Conservation (phyloP, 1,140 invertebrate genomes). For the Drosophila auraria region DNA sequence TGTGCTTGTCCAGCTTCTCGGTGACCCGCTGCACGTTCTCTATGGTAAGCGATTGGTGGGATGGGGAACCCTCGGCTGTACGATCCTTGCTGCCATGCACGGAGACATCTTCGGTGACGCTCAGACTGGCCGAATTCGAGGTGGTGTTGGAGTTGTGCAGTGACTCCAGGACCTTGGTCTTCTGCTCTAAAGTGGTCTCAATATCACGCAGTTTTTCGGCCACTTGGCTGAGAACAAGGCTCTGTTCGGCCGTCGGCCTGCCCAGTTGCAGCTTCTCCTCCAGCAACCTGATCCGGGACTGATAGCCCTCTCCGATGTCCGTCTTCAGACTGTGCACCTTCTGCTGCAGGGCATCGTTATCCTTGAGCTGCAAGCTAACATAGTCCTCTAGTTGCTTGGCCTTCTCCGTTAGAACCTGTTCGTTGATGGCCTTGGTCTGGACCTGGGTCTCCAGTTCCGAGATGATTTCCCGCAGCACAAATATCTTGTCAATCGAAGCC, state of each 20-base stretch:
- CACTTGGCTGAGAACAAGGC: constrained; percentile 67
- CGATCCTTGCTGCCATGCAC: constrained; percentile 84
- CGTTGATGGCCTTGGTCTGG: constrained; percentile 87
- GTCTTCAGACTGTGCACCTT: constrained; percentile 86
- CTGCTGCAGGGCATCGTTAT: constrained; percentile 86
- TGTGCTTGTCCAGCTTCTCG: constrained; percentile 89
- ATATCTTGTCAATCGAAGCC: constrained; percentile 90
- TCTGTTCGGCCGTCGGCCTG: constrained; percentile 86
- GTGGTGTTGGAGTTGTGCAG: constrained; percentile 88
- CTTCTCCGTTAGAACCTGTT: constrained; percentile 78
- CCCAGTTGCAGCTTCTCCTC: constrained; percentile 88
- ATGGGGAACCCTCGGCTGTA: constrained; percentile 56
- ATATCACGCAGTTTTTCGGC: constrained; percentile 86
- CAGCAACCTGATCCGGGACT: constrained; percentile 86
- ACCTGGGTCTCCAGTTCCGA: constrained; percentile 90
- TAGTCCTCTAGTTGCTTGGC: constrained; percentile 84
- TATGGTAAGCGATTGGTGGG: constrained; percentile 85
- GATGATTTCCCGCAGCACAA: constrained; percentile 91
- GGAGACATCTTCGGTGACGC: constrained; percentile 92
- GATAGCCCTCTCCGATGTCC: constrained; percentile 86
- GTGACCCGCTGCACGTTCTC: constrained; percentile 88
- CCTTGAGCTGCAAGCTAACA: constrained; percentile 86
- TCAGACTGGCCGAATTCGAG: constrained; percentile 87
- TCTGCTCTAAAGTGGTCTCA: constrained; percentile 87
- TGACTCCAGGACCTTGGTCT: constrained; percentile 89